Evolutionary conservation across 2,888 invertebrate genomes (phyloP).

Genomic region (Chouioia cunea): DNA sequence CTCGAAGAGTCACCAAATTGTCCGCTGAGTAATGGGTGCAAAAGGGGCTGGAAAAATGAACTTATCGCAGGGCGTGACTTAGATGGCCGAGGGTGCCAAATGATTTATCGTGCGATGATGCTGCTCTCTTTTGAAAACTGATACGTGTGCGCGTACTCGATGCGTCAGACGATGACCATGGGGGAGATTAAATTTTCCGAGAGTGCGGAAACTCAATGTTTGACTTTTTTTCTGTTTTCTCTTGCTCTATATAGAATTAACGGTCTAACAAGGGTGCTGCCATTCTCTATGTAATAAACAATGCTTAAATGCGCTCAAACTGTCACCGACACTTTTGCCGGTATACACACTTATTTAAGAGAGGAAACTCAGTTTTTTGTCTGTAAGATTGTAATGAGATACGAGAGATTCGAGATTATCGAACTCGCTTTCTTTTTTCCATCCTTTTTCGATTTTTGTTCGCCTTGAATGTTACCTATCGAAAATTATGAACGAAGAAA

Average conservation of each 20-base stretch:
- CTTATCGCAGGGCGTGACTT: conserved; percentile 24
- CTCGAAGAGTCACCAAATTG: conserved; percentile 35
- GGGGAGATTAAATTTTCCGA: conserved; percentile 20
- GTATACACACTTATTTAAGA: too few relatives aligned
- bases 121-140: conserved; percentile 9
- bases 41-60: conserved; percentile 31
- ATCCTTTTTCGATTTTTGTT: background rate
- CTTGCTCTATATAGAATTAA: background rate
- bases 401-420: background rate
- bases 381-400: background rate
- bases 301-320: too few relatives aligned
- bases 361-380: too few relatives aligned
- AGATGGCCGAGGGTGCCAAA: background rate
- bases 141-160: conserved; percentile 1
- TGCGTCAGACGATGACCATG: too few relatives aligned
- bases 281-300: too few relatives aligned
- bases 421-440: background rate
- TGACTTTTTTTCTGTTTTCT: background rate
- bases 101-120: conserved; percentile 39
- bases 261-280: too few relatives aligned
- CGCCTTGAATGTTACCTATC: background rate
- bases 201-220: conserved; percentile 1
- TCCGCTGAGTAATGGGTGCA: conserved; percentile 34
- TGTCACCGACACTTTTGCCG: too few relatives aligned
- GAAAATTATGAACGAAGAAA: background rate